These are phyloP conservation scores for Anthopleura sola DNA, from an alignment of 64 coral and sea anemone species.

Conservation along the genomic window DNA sequence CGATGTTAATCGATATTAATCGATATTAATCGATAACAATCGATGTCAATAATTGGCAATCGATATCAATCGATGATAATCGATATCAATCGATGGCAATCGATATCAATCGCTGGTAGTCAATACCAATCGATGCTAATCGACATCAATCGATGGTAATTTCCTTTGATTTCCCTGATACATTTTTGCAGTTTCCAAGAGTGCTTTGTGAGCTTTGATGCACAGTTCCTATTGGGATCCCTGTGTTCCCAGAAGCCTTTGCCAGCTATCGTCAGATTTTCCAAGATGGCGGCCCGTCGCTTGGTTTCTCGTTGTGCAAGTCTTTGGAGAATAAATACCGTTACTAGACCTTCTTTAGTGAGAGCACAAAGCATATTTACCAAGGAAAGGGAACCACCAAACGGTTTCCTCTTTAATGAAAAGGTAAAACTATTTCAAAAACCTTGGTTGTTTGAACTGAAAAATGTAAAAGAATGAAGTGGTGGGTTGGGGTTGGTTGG, in stretches of 20 bases:
- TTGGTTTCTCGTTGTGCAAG: conserved; percentile 15
- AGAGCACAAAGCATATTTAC: conserved; percentile 68
- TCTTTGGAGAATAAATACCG: conserved; percentile 35
- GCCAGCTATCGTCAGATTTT: not conserved
- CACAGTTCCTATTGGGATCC: not conserved
- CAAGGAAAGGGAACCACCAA: conserved; percentile 79
- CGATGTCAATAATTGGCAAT: too few relatives aligned
- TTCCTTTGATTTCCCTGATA: too few relatives aligned
- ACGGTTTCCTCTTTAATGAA: conserved; percentile 90
- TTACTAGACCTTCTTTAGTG: not conserved
- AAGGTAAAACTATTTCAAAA: conserved; percentile 52
- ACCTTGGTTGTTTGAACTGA: not conserved
- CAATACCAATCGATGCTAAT: too few relatives aligned
- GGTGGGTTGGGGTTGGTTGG: too few relatives aligned
- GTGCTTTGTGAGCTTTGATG: too few relatives aligned
- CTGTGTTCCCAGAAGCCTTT: conserved; percentile 6
- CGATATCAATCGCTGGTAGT: too few relatives aligned
- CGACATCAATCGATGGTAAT: too few relatives aligned
- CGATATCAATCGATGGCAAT: too few relatives aligned
- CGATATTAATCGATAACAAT: too few relatives aligned
- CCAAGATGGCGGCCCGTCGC: conserved; percentile 59
- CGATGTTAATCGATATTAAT: too few relatives aligned
- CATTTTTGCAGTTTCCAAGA: too few relatives aligned
- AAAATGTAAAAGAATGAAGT: not conserved
- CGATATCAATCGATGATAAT: too few relatives aligned